phyloP scores from a whole-genome alignment of 2,113 vertebrate genomes.

The Sapajus apella region DNA sequence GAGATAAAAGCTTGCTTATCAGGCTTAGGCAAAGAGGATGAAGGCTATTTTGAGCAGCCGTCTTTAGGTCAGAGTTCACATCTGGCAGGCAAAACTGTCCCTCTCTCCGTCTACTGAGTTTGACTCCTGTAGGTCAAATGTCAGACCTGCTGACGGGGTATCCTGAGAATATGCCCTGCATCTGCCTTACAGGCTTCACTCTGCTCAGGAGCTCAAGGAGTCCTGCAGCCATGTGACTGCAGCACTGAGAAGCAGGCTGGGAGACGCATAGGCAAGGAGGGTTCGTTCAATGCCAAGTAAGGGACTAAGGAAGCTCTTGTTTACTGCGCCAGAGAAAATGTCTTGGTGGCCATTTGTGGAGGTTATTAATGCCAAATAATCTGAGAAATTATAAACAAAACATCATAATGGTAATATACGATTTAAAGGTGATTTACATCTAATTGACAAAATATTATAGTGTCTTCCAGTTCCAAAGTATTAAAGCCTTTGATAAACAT shows the following conservation, averaged over 20 bases:
- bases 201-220: neutral
- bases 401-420: neutral
- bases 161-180: neutral
- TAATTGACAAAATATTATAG: neutral
- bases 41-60: neutral
- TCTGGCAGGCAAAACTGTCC: neutral
- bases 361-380: neutral
- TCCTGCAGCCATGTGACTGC: accelerated
- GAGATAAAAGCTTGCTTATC: neutral
- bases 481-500: neutral
- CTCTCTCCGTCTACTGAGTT: neutral
- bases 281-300: neutral
- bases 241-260: neutral
- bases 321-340: neutral
- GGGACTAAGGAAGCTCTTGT: neutral
- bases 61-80: neutral
- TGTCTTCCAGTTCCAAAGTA: neutral
- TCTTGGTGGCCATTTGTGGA: neutral
- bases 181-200: neutral
- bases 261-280: neutral
- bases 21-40: neutral
- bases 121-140: neutral
- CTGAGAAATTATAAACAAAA: neutral
- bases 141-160: neutral
- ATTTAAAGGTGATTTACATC: neutral